Evolutionary conservation across 2,797 vertebrate genomes (phyloP).

Genomic region (Callimico goeldii): DNA sequence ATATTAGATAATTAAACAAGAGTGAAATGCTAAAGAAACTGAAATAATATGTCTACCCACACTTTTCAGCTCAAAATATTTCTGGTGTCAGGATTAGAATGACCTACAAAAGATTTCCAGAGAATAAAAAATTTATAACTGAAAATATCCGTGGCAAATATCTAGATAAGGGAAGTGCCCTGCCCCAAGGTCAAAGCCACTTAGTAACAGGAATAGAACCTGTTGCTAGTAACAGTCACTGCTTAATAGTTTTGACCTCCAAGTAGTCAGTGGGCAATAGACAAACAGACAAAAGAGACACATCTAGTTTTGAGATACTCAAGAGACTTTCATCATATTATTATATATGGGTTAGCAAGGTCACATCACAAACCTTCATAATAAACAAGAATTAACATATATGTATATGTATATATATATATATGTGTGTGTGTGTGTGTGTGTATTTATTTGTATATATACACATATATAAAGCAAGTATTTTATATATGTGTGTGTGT

Average conservation of each 20-base stretch:
- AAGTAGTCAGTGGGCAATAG: background rate
- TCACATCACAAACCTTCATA: background rate
- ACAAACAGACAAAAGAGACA: background rate
- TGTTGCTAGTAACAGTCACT: background rate
- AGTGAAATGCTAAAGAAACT: background rate
- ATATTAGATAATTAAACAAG: constrained; percentile 16
- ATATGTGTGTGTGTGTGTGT: too few relatives aligned
- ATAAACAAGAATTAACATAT: background rate
- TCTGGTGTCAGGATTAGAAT: constrained; percentile 54
- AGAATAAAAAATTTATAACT: background rate
- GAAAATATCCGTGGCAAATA: constrained; percentile 24
- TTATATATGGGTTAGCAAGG: background rate
- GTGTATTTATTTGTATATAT: background rate
- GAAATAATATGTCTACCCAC: background rate
- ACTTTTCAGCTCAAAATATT: constrained; percentile 17
- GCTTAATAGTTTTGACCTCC: background rate
- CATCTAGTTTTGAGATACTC: background rate
- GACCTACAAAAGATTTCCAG: constrained; percentile 30
- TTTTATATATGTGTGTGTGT: background rate
- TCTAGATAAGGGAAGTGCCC: background rate
- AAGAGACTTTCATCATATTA: background rate
- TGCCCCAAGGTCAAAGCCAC: background rate
- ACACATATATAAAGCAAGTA: background rate
- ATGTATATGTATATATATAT: background rate
- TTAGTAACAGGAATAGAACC: background rate